Conservation (phyloP, 2,113 vertebrate species). For the Pterocles burchelli region DNA sequence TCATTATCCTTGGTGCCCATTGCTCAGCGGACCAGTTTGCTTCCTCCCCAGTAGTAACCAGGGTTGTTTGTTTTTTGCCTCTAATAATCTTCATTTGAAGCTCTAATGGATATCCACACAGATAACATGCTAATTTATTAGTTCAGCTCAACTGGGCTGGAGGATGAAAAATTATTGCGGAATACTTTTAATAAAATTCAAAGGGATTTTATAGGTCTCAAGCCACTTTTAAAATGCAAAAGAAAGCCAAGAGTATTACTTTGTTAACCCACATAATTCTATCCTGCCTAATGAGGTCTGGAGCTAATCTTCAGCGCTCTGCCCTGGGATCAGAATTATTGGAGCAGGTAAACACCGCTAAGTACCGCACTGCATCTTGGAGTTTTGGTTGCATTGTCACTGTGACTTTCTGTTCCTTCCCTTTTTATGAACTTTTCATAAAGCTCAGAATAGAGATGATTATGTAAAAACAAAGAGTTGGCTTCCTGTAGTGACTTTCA, state of each 20-base stretch:
- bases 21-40: not conserved
- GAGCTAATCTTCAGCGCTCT: constrained; percentile 51
- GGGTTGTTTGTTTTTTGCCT: constrained; percentile 24
- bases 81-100: constrained; percentile 45
- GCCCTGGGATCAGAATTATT: constrained; percentile 63
- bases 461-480: not conserved
- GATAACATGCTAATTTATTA: constrained; percentile 74
- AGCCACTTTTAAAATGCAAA: constrained; percentile 73
- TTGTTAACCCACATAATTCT: constrained; percentile 73
- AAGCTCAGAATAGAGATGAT: not conserved
- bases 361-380: constrained; percentile 1
- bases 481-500: not conserved
- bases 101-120: constrained; percentile 64
- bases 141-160: constrained; percentile 67
- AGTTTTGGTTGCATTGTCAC: not conserved
- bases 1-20: fast-evolving
- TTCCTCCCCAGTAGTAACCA: not conserved
- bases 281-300: constrained; percentile 69
- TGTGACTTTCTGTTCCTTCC: not conserved
- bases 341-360: constrained; percentile 67
- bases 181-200: constrained; percentile 75
- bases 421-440: not conserved
- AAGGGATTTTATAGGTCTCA: constrained; percentile 75
- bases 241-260: constrained; percentile 68
- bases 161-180: constrained; percentile 65